Evolutionary conservation across 2,113 vertebrate genomes (phyloP), one percentile per base, ranked within the genome.

Genomic region (Notothenia coriiceps): DNA sequence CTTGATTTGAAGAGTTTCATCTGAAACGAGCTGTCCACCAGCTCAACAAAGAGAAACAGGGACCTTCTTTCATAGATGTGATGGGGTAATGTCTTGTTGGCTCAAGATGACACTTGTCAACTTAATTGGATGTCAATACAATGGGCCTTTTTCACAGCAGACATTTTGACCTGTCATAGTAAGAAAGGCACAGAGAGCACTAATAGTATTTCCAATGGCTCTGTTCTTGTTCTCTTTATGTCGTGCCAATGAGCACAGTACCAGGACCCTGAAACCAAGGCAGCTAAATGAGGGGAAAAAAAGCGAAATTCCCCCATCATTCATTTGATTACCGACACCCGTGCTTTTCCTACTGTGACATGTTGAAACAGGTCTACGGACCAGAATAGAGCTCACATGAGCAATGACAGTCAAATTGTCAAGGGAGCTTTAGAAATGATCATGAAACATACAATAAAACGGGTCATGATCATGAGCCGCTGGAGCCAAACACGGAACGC

Each of bases 1-100:
- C 44, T 63, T 20, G 40, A 83, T 76, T 62, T 50, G 55, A 85
- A 67, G 63, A 35, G 33, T 63, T 70, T 70, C 3, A 12, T 74
- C 66, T 57, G 44, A 82, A 79, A 72, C 46, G 64, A 78, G 60
- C n/a, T 14, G 52, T 69, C 77, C 9, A 1, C 6, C 74, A 35
- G 47, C 14, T 55, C n/a, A 70, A 60, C 15, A 3, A 22, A 43
- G 62, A 47, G 50, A 11, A 10, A 14, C 50, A n/a, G 2, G 20
- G 8, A 5, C 35, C 9, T 18, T 6, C 40, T 62, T 70, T 63
- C 20, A 12, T 10, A 9, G 10, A 1, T 33, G 22, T 59, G 52
- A 40, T 40, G 46, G 18, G 20, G 51, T 15, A 0, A 64, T 66
- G 59, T n/a, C 15, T 49, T 33, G 47, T 70, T 57, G 6, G 14